Evolutionary conservation across 2,113 vertebrate species (phyloP), one percentile per base, ranked within the genome.

Genomic region (Chauna torquata): DNA sequence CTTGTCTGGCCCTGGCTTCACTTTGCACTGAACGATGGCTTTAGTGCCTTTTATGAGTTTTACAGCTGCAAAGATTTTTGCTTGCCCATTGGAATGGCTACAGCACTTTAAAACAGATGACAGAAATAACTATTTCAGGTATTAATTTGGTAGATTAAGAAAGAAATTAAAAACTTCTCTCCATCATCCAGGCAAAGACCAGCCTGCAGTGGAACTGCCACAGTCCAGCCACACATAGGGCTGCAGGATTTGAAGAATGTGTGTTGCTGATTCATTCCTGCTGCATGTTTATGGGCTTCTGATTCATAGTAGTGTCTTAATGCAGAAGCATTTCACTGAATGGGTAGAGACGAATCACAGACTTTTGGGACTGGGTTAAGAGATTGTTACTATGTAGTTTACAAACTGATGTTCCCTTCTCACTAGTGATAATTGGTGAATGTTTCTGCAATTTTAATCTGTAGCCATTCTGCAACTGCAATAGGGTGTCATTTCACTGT

Each of bases 401-500:
- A 87, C 83, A 34, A 59, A 45, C 66, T 70, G 64, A 66, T 96
- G 57, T 71, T 85, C 76, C 75, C 40, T 94, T 83, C 87, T 87
- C 0, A 0, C 40, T 52, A 57, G 71, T 88, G 87, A 87, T 97
- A 95, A 94, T 85, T 95, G 81, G 78, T 66, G 89, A 85, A 54
- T 81, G 84, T 92, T 96, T 94, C 84, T 81, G 78, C 71, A 90
- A 38, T 79, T 84, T 66, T 28, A 2, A 61, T 89, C 38, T 70
- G 70, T 9, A 95, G 81, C 85, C 38, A 7, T 92, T 92, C 86
- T 70, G 78, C 74, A 91, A 18, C 70, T 85, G 72, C 84, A 91
- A 70, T 77, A 42, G 57, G 75, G 71, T 95, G 90, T 82, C 87
- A 87, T 91, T 97, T 78, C 42, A 13, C 84, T 74, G 7, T 76